phyloP scores from a whole-genome alignment of 2,797 vertebrate species.

The Spinibarbus caldwelli region DNA sequence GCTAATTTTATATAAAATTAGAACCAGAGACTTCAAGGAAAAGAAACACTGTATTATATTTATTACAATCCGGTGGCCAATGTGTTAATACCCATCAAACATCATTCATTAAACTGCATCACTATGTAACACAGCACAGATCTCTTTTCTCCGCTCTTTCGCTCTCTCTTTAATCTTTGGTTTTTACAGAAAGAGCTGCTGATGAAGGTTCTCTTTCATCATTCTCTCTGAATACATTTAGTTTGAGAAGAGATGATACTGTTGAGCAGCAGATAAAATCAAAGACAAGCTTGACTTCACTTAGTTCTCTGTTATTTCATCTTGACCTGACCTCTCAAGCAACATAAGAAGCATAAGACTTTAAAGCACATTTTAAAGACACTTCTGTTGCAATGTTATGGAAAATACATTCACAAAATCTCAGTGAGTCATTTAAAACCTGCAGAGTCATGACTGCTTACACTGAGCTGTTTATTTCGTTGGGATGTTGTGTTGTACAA shows the following conservation, averaged over 20 bases:
- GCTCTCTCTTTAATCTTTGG: conserved; percentile 49
- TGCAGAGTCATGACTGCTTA: conserved; percentile 34
- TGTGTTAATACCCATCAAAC: conserved; percentile 18
- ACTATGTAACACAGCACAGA: conserved; percentile 30
- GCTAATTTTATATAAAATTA: not conserved
- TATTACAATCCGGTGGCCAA: not conserved
- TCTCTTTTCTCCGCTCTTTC: conserved; percentile 5
- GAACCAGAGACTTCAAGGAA: not conserved
- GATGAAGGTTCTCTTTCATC: conserved; percentile 65
- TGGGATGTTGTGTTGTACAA: conserved; percentile 17
- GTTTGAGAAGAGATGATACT: conserved; percentile 57
- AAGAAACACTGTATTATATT: not conserved
- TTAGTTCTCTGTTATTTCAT: conserved; percentile 58
- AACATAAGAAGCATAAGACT: conserved; percentile 23
- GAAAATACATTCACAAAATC: conserved; percentile 1
- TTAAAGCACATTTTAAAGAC: not conserved
- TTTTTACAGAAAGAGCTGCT: conserved; percentile 44
- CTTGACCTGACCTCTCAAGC: conserved; percentile 57
- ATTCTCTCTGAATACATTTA: conserved; percentile 56
- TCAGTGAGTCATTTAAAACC: not conserved
- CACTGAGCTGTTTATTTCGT: conserved; percentile 11
- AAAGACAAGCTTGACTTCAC: conserved; percentile 62
- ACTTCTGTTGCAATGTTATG: not conserved
- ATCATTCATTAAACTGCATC: conserved; percentile 35
- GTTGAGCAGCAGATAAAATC: conserved; percentile 59